Evolutionary conservation across 2,797 vertebrate species (phyloP).

Genomic region (Lacerta bilineata): DNA sequence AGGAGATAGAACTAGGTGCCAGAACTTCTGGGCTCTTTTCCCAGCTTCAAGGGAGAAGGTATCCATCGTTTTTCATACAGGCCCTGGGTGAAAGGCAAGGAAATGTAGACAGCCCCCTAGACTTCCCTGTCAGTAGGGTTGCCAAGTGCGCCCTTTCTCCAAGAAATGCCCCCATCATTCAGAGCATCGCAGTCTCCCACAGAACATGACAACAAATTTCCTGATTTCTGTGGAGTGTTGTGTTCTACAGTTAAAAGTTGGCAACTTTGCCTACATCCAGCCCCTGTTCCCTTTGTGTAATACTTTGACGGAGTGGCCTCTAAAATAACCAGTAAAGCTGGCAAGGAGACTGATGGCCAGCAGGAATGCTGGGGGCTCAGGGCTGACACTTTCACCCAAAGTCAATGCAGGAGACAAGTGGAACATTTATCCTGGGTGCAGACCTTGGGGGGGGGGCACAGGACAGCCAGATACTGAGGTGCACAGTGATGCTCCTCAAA

Average conservation of each 20-base stretch:
- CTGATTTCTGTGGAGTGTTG: neutral
- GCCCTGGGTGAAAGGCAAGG: conserved; percentile 15
- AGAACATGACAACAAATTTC: neutral
- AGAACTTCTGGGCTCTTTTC: conserved; percentile 39
- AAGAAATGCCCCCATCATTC: neutral
- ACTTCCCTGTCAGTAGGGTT: neutral
- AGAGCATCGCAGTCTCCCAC: neutral
- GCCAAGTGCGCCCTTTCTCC: neutral
- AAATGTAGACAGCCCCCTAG: neutral
- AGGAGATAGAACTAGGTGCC: conserved; percentile 22
- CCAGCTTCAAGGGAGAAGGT: conserved; percentile 10
- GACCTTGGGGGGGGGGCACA: neutral
- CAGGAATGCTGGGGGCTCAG: neutral
- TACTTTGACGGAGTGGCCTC: neutral
- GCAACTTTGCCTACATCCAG: neutral
- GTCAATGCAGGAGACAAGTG: neutral
- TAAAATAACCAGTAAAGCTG: neutral
- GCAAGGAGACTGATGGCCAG: neutral
- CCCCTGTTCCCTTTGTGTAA: neutral
- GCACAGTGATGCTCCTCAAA: neutral
- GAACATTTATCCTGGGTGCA: neutral
- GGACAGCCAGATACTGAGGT: neutral
- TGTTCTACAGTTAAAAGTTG: neutral
- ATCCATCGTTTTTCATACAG: conserved; percentile 32
- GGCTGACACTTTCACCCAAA: neutral